These are phyloP conservation scores for Macrochelys suwanniensis DNA, from an alignment of 2,797 vertebrate genomes.

Conservation along the genomic window DNA sequence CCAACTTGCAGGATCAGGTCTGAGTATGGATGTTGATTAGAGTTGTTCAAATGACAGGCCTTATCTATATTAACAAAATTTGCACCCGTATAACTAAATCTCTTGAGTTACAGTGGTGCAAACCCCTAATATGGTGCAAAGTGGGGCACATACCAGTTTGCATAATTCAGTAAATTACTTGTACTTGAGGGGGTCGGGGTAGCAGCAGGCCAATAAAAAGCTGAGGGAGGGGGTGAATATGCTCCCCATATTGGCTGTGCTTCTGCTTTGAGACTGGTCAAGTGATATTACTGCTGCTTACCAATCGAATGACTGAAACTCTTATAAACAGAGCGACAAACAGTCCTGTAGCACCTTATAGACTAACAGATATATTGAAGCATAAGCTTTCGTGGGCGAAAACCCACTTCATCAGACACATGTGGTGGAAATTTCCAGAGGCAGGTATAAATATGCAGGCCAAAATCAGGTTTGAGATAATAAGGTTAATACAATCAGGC, in stretches of 20 bases:
- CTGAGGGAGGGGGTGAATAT: neutral
- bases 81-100: neutral
- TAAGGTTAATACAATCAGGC: too few species aligned
- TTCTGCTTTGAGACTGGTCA: neutral
- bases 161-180: neutral
- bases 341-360: too few species aligned
- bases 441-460: too few species aligned
- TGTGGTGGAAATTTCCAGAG: too few species aligned
- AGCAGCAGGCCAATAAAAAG: neutral
- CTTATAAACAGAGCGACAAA: neutral
- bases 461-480: too few species aligned
- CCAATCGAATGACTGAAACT: neutral
- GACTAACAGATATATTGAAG: too few species aligned
- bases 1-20: rapidly evolving
- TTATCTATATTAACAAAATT: neutral
- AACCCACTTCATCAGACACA: too few species aligned
- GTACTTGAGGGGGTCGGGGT: neutral
- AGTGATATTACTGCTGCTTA: neutral
- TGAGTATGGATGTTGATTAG: neutral
- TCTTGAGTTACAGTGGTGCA: neutral
- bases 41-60: neutral
- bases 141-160: neutral
- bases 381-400: too few species aligned
- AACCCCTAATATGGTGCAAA: neutral
- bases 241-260: neutral